Evolutionary conservation across 2,888 invertebrate species (phyloP).

Genomic region (Acleris emargana): DNA sequence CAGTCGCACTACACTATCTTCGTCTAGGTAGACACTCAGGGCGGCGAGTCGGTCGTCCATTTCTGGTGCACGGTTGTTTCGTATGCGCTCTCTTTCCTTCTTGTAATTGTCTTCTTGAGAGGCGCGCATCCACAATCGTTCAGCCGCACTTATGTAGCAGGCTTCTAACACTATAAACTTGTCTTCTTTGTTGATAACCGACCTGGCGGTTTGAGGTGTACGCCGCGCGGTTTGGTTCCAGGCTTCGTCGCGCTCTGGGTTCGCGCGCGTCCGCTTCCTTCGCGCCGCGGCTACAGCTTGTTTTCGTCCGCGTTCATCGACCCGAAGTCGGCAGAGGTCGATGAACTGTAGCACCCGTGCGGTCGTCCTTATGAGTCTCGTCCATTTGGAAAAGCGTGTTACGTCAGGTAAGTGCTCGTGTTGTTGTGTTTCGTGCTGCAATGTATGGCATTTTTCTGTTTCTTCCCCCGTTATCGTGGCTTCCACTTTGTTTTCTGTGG

Average conservation of each 20-base stretch:
- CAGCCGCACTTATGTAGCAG: neutral
- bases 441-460: neutral
- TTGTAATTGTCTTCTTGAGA: neutral
- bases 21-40: neutral
- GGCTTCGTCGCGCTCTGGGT: neutral
- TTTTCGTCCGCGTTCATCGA: rapidly evolving
- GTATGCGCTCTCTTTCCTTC: neutral
- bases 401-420: neutral
- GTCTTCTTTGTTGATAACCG: rapidly evolving
- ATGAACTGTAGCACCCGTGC: neutral
- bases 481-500: neutral
- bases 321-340: neutral
- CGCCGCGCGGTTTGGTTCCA: too few relatives aligned
- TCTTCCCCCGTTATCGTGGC: neutral
- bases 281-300: neutral
- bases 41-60: neutral
- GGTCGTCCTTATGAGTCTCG: neutral
- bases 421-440: too few relatives aligned
- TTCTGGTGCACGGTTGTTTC: neutral
- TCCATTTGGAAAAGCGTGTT: neutral
- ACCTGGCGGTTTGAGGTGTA: too few relatives aligned
- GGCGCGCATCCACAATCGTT: neutral
- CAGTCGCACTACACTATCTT: neutral
- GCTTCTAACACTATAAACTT: neutral
- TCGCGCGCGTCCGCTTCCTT: neutral